phyloP scores from a whole-genome alignment of 2,113 vertebrate species.

The Pomatostomus ruficeps region DNA sequence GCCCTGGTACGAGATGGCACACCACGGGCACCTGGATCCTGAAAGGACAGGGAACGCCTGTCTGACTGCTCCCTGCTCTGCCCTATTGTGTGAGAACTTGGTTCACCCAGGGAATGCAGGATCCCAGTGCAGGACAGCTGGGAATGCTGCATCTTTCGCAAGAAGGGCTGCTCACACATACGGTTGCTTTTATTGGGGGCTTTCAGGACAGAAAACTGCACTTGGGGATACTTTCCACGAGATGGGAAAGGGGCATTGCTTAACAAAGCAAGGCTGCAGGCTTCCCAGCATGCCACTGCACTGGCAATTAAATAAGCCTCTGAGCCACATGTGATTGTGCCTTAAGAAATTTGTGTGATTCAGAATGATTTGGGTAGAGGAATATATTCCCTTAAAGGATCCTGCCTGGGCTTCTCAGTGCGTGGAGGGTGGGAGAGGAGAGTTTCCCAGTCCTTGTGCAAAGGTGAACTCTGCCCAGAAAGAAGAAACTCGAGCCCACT shows the following conservation, averaged over 20 bases:
- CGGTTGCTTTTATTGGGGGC: not conserved
- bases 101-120: not conserved
- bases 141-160: not conserved
- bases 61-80: not conserved
- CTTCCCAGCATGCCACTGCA: not conserved
- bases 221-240: not conserved
- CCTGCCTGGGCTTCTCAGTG: not conserved
- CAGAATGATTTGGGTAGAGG: slow-evolving; percentile 24
- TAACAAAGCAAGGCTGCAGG: not conserved
- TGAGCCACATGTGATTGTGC: slow-evolving; percentile 32
- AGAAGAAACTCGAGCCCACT: slow-evolving; percentile 34
- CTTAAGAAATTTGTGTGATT: slow-evolving; percentile 42
- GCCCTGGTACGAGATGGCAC: not conserved
- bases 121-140: not conserved
- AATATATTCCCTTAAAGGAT: slow-evolving; percentile 38
- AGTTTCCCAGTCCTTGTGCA: slow-evolving; percentile 31
- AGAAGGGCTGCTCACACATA: not conserved
- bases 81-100: not conserved
- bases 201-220: not conserved
- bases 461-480: slow-evolving; percentile 59
- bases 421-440: not conserved
- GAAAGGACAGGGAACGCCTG: not conserved
- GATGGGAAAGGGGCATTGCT: not conserved
- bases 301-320: slow-evolving; percentile 30
- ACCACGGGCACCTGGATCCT: not conserved